phyloP scores from a whole-genome alignment of 1,140 invertebrate species.

The Magallana angulata region DNA sequence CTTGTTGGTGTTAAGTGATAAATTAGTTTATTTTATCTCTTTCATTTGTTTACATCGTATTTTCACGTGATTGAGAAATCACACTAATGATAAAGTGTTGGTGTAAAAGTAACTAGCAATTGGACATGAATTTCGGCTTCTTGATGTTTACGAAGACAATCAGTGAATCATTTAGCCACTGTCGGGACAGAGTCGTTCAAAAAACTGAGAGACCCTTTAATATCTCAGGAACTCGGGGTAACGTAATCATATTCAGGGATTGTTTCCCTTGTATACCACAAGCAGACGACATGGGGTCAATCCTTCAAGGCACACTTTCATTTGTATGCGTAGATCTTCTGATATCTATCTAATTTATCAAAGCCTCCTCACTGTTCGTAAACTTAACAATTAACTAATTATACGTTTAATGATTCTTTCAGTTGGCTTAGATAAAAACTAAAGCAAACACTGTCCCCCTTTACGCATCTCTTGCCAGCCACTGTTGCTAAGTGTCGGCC shows the following conservation, averaged over 20 bases:
- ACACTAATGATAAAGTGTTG: too few species aligned
- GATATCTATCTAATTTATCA: background rate
- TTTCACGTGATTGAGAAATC: too few species aligned
- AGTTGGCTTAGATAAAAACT: constrained; percentile 31
- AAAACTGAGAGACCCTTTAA: too few species aligned
- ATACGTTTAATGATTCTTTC: background rate
- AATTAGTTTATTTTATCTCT: too few species aligned
- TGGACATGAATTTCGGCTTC: too few species aligned
- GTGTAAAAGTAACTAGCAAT: too few species aligned
- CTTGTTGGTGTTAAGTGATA: too few species aligned
- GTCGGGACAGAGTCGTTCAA: too few species aligned
- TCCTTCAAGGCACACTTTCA: background rate
- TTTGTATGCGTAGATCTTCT: background rate
- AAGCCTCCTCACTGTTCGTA: background rate
- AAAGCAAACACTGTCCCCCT: background rate
- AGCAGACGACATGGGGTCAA: background rate
- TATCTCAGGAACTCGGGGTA: background rate
- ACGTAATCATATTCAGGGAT: background rate
- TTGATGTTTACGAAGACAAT: too few species aligned
- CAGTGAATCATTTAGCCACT: too few species aligned
- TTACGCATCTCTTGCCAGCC: constrained; percentile 8
- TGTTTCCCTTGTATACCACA: background rate
- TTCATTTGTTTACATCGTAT: too few species aligned
- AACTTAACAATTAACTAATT: background rate
- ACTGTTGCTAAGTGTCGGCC: background rate